Evolutionary conservation across 2,797 vertebrate species (phyloP), one percentile per base, ranked within the genome.

Genomic region (Numenius phaeopus): DNA sequence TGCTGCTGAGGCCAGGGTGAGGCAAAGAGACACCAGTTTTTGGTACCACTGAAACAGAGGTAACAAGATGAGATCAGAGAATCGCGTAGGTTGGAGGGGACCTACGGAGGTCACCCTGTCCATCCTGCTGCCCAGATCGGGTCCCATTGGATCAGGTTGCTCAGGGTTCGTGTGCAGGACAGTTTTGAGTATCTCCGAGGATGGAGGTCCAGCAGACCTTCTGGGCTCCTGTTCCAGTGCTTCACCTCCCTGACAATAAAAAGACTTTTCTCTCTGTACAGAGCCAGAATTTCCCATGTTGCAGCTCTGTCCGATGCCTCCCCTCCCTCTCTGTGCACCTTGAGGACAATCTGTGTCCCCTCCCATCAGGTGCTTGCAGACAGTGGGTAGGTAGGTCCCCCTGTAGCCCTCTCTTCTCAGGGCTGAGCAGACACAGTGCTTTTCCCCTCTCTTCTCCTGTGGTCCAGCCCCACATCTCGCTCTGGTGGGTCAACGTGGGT

Each of bases 381-480:
- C 3, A 12, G 7, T 12, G 12, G 11, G 34, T 59, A 30, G 29
- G 8, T 52, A 30, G 29, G 8, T 52, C 5, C 24, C 34, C 21
- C n/a, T 27, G 22, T 39, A 52, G 7, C 39, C 32, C 23, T 83
- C 30, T 86, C 11, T 82, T 77, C 55, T 46, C 34, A 61, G 40
- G 11, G 9, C 20, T 80, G 59, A 86, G 52, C 30, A 77, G 37
- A 17, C 1, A 3, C 24, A 29, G 13, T 80, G 67, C 22, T 9
- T 62, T 59, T 23, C 13, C 6, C 21, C 7, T 80, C 21, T 83
- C 21, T 76, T 9, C 5, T 59, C 6, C 7, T 34, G 0, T 0
- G 0, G 8, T 58, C 7, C 61, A 83, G 15, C 23, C 76, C 46
- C 5, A 1, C 18, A n/a, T 0, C 11, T 81, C 7, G 2, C 44